Base-by-base conservation (phyloP, 2,888 invertebrate genomes). In the Ichneumoninae sp. region DNA sequence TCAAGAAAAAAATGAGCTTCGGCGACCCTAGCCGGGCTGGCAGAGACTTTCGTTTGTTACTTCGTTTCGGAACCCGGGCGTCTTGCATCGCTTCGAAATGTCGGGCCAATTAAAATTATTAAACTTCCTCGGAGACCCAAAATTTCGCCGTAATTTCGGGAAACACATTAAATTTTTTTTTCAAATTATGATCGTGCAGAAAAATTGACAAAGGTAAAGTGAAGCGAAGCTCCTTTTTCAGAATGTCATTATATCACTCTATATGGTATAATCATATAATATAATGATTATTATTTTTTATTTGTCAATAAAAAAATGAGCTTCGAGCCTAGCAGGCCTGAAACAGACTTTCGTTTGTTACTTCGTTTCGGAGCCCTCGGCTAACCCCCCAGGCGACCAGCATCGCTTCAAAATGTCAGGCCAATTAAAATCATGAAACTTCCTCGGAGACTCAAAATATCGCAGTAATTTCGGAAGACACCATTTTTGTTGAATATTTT, bases 351-450 rank as follows among this genome's bases (percentile, higher is more conserved):
- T 50, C 65, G 65, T 22, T 62, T 62, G 65, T 75, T 7, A 36
- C 2, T 75, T 65, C 30, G 60, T 47, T 75, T 50, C 47, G 3
- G 33, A 13, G 8, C 65, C 50, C 30, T 8, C 6, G 19, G 33
- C 30, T 33, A 16, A 3, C 19, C 6, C 74, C 47, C 6, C 50
- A 8, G 13, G 44, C 44, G 44, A 47, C 4, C 44, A 4, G 44
- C 13, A 47, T 47, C 44, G 44, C 44, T 47, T 10, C 60, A 75
- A 65, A 65, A 50, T 75, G 74, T 75, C 74, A 52, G 50, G 22
- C 50, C 30, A 13, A 3, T 22, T 4, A 36, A 75, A 75, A 75
- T 50, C 50, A 65, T 65, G 44, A 75, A 47, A 65, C 33, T 65
- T 33, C 13, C 13, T 65, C 65, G 30, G 50, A n/a, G 33, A 36